These are phyloP conservation scores for Ricordea florida DNA, from an alignment of 92 coral and sea anemone genomes.

Conservation along the genomic window DNA sequence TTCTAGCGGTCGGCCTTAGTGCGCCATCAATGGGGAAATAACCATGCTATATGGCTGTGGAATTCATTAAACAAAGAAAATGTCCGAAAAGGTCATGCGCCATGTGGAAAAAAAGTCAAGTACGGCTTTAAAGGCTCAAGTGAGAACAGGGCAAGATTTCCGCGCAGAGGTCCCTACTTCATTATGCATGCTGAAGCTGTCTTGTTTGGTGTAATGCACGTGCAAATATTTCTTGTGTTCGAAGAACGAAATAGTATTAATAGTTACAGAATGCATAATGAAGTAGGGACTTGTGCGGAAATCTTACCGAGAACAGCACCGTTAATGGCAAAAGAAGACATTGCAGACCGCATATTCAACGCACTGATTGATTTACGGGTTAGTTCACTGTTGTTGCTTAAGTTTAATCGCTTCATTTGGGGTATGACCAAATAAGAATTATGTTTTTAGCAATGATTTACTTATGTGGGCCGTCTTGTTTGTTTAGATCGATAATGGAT, in stretches of 20 bases:
- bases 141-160: too few relatives aligned
- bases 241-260: too few relatives aligned
- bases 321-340: conserved; percentile 25
- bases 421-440: too few relatives aligned
- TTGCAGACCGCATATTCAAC: neutral
- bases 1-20: conserved; percentile 32
- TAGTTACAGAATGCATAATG: too few relatives aligned
- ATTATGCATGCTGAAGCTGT: too few relatives aligned
- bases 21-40: conserved; percentile 1
- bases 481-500: conserved; percentile 25
- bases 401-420: neutral
- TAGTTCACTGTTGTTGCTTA: neutral
- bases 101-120: conserved; percentile 17
- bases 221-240: too few relatives aligned
- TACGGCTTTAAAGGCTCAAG: conserved; percentile 24
- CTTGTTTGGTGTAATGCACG: too few relatives aligned
- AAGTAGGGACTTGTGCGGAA: too few relatives aligned
- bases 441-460: neutral
- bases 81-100: neutral
- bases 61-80: neutral
- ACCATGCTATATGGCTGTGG: neutral
- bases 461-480: neutral
- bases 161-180: too few relatives aligned
- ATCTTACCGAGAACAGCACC: too few relatives aligned
- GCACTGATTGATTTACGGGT: conserved; percentile 11